phyloP scores from a whole-genome alignment of 2,888 invertebrate genomes.

The Synergus gifuensis region DNA sequence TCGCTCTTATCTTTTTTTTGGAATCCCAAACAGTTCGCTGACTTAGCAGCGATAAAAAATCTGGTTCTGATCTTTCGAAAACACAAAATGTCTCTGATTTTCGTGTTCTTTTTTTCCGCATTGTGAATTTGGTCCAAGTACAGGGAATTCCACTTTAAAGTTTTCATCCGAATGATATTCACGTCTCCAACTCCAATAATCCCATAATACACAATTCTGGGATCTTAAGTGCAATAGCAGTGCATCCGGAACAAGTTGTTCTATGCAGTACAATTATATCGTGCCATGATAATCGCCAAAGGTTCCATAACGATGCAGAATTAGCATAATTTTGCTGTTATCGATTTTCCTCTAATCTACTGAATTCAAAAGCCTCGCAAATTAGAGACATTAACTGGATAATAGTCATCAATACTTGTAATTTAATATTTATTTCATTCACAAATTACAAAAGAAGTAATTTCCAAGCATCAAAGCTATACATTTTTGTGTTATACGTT shows the following conservation, averaged over 20 bases:
- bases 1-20: too few species aligned
- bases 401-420: too few species aligned
- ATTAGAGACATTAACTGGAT: not conserved
- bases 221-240: conserved; percentile 30
- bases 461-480: not conserved
- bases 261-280: conserved; percentile 20
- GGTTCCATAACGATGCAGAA: conserved; percentile 21
- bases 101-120: too few species aligned
- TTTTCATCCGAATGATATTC: not conserved
- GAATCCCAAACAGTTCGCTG: too few species aligned
- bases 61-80: too few species aligned
- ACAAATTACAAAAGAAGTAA: not conserved
- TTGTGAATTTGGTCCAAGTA: not conserved
- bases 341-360: not conserved
- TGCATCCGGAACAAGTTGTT: conserved; percentile 19
- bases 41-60: not conserved
- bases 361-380: not conserved
- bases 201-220: conserved; percentile 15
- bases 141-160: too few species aligned
- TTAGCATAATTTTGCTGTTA: conserved; percentile 23
- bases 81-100: too few species aligned
- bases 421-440: not conserved
- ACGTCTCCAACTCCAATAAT: conserved; percentile 7
- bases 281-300: conserved; percentile 15
- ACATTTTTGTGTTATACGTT: not conserved